phyloP scores from a whole-genome alignment of 2,113 vertebrate genomes.

The Odobenus rosmarus region DNA sequence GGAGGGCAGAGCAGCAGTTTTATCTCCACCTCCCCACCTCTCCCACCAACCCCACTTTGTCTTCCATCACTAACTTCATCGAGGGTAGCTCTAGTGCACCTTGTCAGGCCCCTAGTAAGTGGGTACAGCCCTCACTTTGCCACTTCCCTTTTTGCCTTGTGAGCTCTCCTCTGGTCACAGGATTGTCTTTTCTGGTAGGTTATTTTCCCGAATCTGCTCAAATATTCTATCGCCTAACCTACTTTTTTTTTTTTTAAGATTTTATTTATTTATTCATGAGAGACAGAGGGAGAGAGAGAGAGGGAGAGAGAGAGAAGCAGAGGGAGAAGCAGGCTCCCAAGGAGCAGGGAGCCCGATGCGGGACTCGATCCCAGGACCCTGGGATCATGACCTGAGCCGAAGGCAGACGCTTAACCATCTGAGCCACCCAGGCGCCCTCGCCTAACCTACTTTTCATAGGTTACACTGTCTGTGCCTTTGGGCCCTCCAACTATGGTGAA shows the following conservation, averaged over 20 bases:
- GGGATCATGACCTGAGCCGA: too few species aligned
- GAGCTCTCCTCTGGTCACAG: not conserved
- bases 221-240: not conserved
- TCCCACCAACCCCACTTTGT: not conserved
- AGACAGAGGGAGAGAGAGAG: too few species aligned
- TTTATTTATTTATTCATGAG: too few species aligned
- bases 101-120: not conserved
- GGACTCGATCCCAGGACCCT: too few species aligned
- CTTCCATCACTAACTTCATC: not conserved
- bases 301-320: too few species aligned
- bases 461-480: not conserved
- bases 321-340: too few species aligned
- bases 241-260: too few species aligned
- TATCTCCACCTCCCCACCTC: not conserved
- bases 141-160: not conserved
- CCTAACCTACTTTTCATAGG: conserved; percentile 32
- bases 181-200: not conserved
- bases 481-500: not conserved
- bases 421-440: too few species aligned
- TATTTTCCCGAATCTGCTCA: not conserved
- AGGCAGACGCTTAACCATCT: too few species aligned
- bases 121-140: not conserved
- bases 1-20: not conserved
- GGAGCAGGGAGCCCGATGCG: too few species aligned
- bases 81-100: not conserved